Evolutionary conservation across 2,113 vertebrate species (phyloP).

Genomic region (Emydocephalus ijimae): DNA sequence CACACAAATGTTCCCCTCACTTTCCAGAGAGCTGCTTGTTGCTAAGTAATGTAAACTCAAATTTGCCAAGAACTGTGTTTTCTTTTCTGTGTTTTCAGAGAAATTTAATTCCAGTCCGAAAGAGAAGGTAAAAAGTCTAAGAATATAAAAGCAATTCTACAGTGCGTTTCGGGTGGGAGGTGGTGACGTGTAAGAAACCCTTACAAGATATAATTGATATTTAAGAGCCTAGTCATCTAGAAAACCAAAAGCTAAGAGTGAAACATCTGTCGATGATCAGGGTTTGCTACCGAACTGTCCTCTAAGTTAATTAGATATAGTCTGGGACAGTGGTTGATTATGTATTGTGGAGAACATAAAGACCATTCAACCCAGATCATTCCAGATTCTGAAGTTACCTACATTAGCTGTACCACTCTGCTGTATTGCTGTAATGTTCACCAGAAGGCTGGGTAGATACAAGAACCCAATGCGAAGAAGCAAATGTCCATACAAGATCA

Average conservation of each 20-base stretch:
- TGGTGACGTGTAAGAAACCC: neutral
- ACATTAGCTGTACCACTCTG: neutral
- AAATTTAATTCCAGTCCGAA: neutral
- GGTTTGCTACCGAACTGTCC: neutral
- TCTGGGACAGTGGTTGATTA: neutral
- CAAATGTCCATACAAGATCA: neutral
- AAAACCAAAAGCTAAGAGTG: neutral
- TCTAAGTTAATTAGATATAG: neutral
- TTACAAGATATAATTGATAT: neutral
- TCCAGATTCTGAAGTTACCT: neutral
- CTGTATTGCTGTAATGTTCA: neutral
- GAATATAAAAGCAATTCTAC: neutral
- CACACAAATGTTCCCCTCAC: neutral
- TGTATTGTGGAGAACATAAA: neutral
- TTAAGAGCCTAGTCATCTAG: neutral
- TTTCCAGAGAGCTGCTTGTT: too few species aligned
- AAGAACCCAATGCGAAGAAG: neutral
- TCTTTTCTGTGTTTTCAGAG: neutral
- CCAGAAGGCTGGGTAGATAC: neutral
- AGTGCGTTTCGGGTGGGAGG: too few species aligned
- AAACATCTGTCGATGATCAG: neutral
- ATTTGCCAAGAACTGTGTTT: neutral
- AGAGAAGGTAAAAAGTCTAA: neutral
- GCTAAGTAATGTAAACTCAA: neutral
- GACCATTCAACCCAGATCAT: neutral